These are phyloP conservation scores for Gracilinanus agilis DNA, from an alignment of 2,113 vertebrate genomes.

Conservation along the genomic window DNA sequence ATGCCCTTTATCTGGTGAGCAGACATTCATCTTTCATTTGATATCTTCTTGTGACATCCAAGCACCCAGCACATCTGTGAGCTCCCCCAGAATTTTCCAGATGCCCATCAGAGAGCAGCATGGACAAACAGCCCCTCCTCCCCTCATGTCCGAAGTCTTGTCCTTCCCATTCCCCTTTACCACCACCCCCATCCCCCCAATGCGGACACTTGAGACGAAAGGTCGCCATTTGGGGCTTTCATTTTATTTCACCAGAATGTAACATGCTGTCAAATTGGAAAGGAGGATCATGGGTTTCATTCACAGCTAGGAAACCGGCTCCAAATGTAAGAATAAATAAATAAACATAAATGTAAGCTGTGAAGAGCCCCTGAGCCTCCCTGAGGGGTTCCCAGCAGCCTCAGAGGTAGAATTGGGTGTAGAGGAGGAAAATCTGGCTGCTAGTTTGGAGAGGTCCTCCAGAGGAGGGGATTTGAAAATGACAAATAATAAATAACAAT, in stretches of 20 bases:
- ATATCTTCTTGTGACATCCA: rapidly evolving
- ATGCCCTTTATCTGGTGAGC: background rate
- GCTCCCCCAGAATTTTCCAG: background rate
- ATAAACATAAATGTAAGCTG: slow-evolving; percentile 82
- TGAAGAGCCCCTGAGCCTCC: slow-evolving; percentile 56
- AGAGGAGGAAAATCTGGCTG: slow-evolving; percentile 7
- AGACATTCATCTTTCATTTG: background rate
- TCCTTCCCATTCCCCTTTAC: background rate
- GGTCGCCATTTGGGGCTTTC: slow-evolving; percentile 12
- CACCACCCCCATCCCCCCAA: background rate
- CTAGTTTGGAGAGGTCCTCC: slow-evolving; percentile 30
- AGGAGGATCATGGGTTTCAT: slow-evolving; percentile 11
- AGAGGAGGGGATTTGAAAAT: slow-evolving; percentile 21
- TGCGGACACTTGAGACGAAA: background rate
- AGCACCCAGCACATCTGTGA: background rate
- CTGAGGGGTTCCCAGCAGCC: slow-evolving; percentile 6
- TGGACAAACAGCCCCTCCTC: background rate
- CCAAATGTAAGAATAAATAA: slow-evolving; percentile 75
- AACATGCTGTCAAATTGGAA: slow-evolving; percentile 42
- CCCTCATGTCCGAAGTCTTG: background rate
- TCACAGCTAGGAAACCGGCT: slow-evolving; percentile 71
- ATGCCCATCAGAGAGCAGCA: background rate
- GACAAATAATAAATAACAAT: slow-evolving; percentile 78
- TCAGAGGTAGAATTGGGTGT: slow-evolving; percentile 66
- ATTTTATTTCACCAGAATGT: slow-evolving; percentile 80